Base-by-base conservation (phyloP, 2,888 invertebrate species). In the Anarsia innoxiella region DNA sequence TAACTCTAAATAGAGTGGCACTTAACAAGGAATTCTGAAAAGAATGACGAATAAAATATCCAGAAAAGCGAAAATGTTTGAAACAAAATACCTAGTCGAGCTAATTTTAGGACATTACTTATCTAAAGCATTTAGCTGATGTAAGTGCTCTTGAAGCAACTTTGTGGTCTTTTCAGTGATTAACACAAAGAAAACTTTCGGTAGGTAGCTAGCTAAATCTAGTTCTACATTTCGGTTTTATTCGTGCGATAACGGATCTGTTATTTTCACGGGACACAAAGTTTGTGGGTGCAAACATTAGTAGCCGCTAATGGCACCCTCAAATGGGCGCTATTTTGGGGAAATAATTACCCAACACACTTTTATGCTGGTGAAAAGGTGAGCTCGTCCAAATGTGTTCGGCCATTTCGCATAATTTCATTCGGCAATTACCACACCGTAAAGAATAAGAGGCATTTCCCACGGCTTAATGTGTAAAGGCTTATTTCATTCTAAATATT, bases 261-360 rank as follows among this genome's bases (percentile, higher is more conserved):
- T 65, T 68, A 64, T 70, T 68, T 66, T 62, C 57, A 59, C 55
- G 59, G 56, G 62, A 61, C 59, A 61, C 62, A 54, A 59, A 67
- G 51, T 69, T 68, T 54, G 31, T 31, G 53, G 58, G 59, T 61
- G 57, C 56, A 54, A 58, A 65, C 70, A 69, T 71, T 70, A 66
- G 52, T 37, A 37, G 40, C 44, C 60, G 56, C 58, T 72, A 73
- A 74, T 74, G 66, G 59, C 46, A 42, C 38, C 39, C 51, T 31
- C 48, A 50, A 50, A 40, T 43, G 44, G 33, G 29, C 38, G 40
- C 44, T 40, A 46, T 48, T 59, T 62, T 53, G 58, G 54, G 40
- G 47, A 59, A 65, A 68, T 71, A 70, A 69, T 68, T 66, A 60
- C 64, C 60, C 49, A 53, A 56, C 53, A 60, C 53, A 53, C 51